Evolutionary conservation across 2,113 vertebrate genomes (phyloP).

Genomic region (Australoheros scitulus): DNA sequence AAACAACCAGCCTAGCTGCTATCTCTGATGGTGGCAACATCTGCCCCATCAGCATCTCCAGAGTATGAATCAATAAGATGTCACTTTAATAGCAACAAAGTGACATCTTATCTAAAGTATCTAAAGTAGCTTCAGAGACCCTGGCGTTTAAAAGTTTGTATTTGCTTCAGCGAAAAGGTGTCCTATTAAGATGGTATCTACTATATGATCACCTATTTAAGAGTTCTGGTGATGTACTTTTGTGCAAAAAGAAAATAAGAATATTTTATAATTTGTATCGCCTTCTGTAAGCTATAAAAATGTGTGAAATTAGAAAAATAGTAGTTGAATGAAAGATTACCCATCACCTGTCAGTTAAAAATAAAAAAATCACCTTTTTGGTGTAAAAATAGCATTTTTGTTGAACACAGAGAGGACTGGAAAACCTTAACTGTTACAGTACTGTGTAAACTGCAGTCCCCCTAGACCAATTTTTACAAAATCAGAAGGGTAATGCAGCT

Average conservation of each 20-base stretch:
- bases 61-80: not conserved
- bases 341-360: not conserved
- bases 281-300: not conserved
- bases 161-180: not conserved
- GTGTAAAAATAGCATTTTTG: not conserved
- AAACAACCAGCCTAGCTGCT: not conserved
- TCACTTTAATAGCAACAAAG: not conserved
- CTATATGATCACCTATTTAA: not conserved
- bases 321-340: not conserved
- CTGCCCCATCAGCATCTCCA: not conserved
- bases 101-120: no score
- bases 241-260: not conserved
- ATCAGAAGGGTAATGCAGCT: not conserved
- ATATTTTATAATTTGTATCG: not conserved
- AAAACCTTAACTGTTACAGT: conserved; percentile 8
- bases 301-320: not conserved
- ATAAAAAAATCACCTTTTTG: not conserved
- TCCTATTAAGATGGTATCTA: not conserved
- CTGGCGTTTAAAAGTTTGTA: no score
- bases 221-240: not conserved
- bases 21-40: not conserved
- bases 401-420: conserved; percentile 1
- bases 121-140: not conserved
- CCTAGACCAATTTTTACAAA: not conserved
- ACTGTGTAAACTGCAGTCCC: not conserved